A percentile compares a stretch with the other conserved stretches of the same genome.
phyloP scores from a whole-genome alignment of 2,888 invertebrate species.

The Coelinius sp. region DNA sequence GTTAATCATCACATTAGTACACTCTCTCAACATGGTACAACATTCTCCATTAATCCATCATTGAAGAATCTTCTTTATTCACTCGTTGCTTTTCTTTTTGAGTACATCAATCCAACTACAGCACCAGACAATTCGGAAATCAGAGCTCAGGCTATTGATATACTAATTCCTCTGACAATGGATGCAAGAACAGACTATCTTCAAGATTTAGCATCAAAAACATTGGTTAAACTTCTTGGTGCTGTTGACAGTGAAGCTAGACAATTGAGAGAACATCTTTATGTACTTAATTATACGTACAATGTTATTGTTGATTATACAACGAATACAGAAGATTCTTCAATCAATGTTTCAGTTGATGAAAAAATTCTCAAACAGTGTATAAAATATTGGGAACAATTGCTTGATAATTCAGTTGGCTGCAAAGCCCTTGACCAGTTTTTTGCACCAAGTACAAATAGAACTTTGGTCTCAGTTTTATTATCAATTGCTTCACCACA shows the following conservation, averaged over 20 bases:
- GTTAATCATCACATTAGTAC: slow-evolving; percentile 79
- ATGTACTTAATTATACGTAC: slow-evolving; percentile 79
- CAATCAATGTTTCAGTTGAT: slow-evolving; percentile 71
- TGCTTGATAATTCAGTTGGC: slow-evolving; percentile 86
- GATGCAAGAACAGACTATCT: slow-evolving; percentile 84
- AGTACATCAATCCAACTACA: slow-evolving; percentile 73
- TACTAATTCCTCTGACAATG: slow-evolving; percentile 83
- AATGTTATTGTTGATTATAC: slow-evolving; percentile 78
- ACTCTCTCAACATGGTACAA: slow-evolving; percentile 74
- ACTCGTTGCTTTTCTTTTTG: slow-evolving; percentile 77
- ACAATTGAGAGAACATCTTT: slow-evolving; percentile 76
- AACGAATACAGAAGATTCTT: slow-evolving; percentile 62
- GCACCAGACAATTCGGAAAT: slow-evolving; percentile 77
- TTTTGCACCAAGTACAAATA: slow-evolving; percentile 78
- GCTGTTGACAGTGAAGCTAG: slow-evolving; percentile 78
- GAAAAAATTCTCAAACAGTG: slow-evolving; percentile 78
- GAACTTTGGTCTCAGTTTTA: slow-evolving; percentile 83
- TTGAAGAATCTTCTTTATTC: slow-evolving; percentile 78
- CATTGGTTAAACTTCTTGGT: slow-evolving; percentile 77
- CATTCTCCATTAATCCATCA: slow-evolving; percentile 76
- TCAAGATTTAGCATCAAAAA: slow-evolving; percentile 76
- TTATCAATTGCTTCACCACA: slow-evolving; percentile 85
- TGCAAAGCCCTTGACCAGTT: slow-evolving; percentile 87
- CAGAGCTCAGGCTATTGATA: slow-evolving; percentile 77
- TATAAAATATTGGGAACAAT: slow-evolving; percentile 88